Base-by-base conservation (phyloP, 1,140 invertebrate genomes). In the Nephotettix cincticeps region DNA sequence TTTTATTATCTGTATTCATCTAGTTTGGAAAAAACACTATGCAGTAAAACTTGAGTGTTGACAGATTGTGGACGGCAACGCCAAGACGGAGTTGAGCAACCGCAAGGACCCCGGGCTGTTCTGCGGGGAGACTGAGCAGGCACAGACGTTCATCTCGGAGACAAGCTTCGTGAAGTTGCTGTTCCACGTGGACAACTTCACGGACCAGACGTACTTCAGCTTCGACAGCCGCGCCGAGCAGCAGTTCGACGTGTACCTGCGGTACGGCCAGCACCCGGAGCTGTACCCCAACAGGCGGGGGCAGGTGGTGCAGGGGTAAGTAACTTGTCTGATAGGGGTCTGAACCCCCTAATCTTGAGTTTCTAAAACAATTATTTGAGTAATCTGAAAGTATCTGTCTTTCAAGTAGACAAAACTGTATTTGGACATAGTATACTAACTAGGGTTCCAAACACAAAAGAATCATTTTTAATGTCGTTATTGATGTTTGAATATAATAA, bases 91-190 rank as follows among this genome's bases (percentile, higher is more conserved):
- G 78, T 89, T 94, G 9, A 92, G 88, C 66, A 94, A 95, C 81
- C 85, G 93, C 45, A 91, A 93, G 73, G 92, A 94, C 72, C 91
- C 91, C 0, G 94, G 94, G 1, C 88, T 93, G 69, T 97, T 95
- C 79, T 97, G 94, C 80, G 94, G 94, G 0, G 94, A 97, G 79
- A 94, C 91, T 17, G 95, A 97, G 77, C 94, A 95, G 75, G 92
- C 93, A 0, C 93, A 96, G 81, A 95, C 93, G 3, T 96, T 96
- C 83, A 96, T 96, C 77, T 96, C 94, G 14, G 94, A 97, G 82
- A 96, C 94, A 13, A 94, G 91, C 77, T 93, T 94, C 80, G 94
- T 97, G 11, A 93, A 93, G 77, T 88, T 97, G 29, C 85, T 95
- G 47, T 96, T 96, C 82, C 92, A 94, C 80, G 90, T 92, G 25